A percentile compares a stretch with the other conserved stretches of the same genome.
These are phyloP conservation scores for Rhodinocichla rosea DNA, from an alignment of 2,113 vertebrate genomes.

Conservation along the genomic window DNA sequence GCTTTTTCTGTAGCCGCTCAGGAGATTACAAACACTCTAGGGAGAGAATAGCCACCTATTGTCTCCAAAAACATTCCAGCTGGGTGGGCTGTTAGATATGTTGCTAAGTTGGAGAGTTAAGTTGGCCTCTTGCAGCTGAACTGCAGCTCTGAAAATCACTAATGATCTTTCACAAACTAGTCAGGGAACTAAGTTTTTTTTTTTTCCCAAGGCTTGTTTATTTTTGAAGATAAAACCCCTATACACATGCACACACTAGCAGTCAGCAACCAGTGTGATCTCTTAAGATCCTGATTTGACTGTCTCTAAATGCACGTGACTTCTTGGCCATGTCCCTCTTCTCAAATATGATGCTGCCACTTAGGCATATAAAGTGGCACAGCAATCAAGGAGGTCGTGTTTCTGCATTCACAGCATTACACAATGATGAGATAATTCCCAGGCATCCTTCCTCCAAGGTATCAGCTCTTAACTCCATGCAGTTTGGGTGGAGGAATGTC, in stretches of 20 bases:
- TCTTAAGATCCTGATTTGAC: not conserved
- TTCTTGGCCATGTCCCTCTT: not conserved
- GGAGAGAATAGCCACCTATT: not conserved
- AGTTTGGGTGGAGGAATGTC: not conserved
- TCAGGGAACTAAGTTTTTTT: not conserved
- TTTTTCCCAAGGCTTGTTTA: not conserved
- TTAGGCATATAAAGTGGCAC: not conserved
- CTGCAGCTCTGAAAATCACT: constrained; percentile 2
- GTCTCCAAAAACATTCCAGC: not conserved
- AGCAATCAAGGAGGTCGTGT: not conserved
- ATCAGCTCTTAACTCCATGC: not conserved
- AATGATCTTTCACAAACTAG: not conserved
- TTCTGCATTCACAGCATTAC: not conserved
- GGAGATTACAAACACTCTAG: not conserved
- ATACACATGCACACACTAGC: not conserved
- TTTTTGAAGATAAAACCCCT: not conserved
- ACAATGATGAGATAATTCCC: not conserved
- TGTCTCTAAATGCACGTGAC: not conserved
- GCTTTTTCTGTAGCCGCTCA: not conserved
- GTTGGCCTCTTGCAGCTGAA: not conserved
- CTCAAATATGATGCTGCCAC: not conserved
- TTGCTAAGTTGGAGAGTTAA: not conserved
- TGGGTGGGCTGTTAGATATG: not conserved
- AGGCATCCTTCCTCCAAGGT: not conserved
- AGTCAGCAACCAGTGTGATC: not conserved